phyloP scores from a whole-genome alignment of 2,888 invertebrate genomes.

The Parascotia fuliginaria region DNA sequence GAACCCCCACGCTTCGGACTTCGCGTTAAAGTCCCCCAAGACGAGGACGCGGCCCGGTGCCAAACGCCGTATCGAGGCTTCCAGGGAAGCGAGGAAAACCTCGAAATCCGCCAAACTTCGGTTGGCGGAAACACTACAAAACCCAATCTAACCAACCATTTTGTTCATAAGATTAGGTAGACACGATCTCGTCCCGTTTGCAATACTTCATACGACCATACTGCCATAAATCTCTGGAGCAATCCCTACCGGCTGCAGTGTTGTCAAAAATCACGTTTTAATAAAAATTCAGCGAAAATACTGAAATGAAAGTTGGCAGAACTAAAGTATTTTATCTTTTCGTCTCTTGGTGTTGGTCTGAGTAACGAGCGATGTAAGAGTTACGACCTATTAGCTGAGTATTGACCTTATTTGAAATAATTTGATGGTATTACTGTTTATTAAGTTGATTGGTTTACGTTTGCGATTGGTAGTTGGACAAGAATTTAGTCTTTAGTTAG shows the following conservation, averaged over 20 bases:
- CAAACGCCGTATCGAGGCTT: too few species aligned
- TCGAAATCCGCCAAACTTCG: not conserved
- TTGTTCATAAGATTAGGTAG: not conserved
- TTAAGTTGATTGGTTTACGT: too few species aligned
- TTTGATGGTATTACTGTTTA: too few species aligned
- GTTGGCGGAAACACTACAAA: not conserved
- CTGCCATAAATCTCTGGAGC: slow-evolving; percentile 34
- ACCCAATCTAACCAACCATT: not conserved
- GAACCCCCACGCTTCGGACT: too few species aligned
- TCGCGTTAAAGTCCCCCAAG: too few species aligned
- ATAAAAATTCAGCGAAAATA: slow-evolving; percentile 62
- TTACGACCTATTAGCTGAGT: too few species aligned
- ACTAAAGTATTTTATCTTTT: slow-evolving; percentile 65
- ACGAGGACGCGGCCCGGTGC: too few species aligned
- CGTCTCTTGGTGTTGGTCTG: slow-evolving; percentile 48
- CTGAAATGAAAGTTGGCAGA: slow-evolving; percentile 64
- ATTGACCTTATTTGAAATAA: too few species aligned
- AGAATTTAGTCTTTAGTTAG: too few species aligned
- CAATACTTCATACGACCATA: slow-evolving; percentile 26
- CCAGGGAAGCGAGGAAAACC: too few species aligned
- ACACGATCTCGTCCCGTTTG: slow-evolving; percentile 8
- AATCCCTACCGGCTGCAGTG: slow-evolving; percentile 44
- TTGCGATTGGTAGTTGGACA: too few species aligned
- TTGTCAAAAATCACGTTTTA: slow-evolving; percentile 55
- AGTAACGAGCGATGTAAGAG: slow-evolving; percentile 26